These are phyloP conservation scores for Synanceia verrucosa DNA, from an alignment of 2,797 vertebrate species.

Conservation along the genomic window DNA sequence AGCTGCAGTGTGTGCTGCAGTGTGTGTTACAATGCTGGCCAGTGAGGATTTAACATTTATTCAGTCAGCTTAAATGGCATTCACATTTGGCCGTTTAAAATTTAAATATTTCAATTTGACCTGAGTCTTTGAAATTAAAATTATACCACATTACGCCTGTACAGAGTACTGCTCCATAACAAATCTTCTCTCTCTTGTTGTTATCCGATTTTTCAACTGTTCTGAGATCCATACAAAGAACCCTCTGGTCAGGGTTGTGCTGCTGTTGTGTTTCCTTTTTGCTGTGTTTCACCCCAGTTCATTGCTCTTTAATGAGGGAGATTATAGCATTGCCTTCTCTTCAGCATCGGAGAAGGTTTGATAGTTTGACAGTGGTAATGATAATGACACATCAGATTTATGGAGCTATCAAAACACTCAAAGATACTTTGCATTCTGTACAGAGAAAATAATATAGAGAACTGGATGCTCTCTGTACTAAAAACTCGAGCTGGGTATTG, in stretches of 20 bases:
- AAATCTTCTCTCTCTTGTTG: not conserved
- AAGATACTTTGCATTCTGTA: too few relatives aligned
- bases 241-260: not conserved
- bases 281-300: constrained; percentile 1
- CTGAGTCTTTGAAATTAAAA: not conserved
- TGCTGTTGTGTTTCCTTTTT: not conserved
- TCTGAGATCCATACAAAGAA: constrained; percentile 22
- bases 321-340: not conserved
- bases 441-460: too few relatives aligned
- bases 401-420: constrained; percentile 4
- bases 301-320: constrained; percentile 34
- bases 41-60: not conserved
- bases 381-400: too few relatives aligned
- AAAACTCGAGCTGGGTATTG: too few relatives aligned
- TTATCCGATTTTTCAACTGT: not conserved
- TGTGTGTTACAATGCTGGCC: not conserved
- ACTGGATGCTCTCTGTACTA: too few relatives aligned
- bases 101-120: too few relatives aligned
- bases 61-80: not conserved
- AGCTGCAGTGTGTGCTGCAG: not conserved
- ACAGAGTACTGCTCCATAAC: not conserved
- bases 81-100: too few relatives aligned
- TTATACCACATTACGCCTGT: too few relatives aligned
- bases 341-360: constrained; percentile 14
- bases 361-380: constrained; percentile 8